Base-by-base conservation (phyloP, 2,888 invertebrate species). In the Pecten maximus region DNA sequence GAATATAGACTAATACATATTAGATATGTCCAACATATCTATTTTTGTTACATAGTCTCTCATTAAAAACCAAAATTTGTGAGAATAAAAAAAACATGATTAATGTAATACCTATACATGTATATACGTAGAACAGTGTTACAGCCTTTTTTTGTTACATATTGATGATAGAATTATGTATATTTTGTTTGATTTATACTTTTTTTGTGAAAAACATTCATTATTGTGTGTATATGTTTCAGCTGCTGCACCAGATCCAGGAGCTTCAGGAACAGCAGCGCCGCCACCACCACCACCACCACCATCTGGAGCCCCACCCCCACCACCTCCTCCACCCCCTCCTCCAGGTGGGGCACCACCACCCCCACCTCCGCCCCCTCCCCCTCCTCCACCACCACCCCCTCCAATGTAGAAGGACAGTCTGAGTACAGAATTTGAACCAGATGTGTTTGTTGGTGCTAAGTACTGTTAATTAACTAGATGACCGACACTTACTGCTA, bases 371-470 rank as follows among this genome's bases (percentile, higher is more conserved):
- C 93, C 93, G 0, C 93, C 92, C 16, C 93, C 92, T 6, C 92
- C 92, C 19, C 92, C 92, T 16, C 91, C 93, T 3, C 92, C 93
- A 15, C 94, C 94, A n/a, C 94, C 94, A 74, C 91, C 92, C 28
- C 91, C 91, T 86, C 88, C 89, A 39, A 90, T 90, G 90, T 90
- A 44, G 87, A 88, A 60, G 40, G 40, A 74, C 35, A 40, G 16
- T 28, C 35, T 40, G 40, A 40, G 74, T n/a, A n/a, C 23, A 19
- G 40, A 39, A n/a, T 35, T 39, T 44, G 40, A 74, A 39, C 15
- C 39, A 23, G 40, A 60, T 23, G 74, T 15, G 16, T 12, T 16
- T 40, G 40, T 16, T 40, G 39, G 86, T 86, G 74, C 60, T 60
- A 40, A 19, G 28, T 74, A 35, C 35, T 74, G 8, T 8, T 28